Evolutionary conservation across 2,113 vertebrate genomes (phyloP), one percentile per base, ranked within the genome.

Genomic region (human (Homo sapiens)): DNA sequence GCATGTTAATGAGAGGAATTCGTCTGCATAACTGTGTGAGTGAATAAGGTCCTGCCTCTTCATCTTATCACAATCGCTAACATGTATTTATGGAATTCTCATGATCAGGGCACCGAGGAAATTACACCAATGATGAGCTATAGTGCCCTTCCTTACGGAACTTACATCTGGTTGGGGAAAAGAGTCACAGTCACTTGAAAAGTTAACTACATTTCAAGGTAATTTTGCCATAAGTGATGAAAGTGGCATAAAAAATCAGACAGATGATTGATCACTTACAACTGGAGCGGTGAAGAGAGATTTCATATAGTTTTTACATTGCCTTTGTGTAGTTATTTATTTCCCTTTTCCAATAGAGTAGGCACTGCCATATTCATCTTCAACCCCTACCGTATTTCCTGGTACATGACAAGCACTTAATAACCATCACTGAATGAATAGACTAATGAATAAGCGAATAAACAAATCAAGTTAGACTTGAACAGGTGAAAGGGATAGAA

Each of bases 301-400:
- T 64, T 95, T 92, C 68, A 61, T 85, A 66, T 88, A 97, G 81
- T 84, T 95, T 96, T 94, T 90, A 72, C 59, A 59, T 94, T 68
- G 45, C 61, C 55, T 97, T 97, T 96, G 64, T 79, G 35, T 95
- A 94, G 87, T 96, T 95, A 96, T 91, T 94, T 96, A 91, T 96
- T 94, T 96, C 50, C 64, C 50, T 14, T 96, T 95, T 96, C 82
- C 40, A 23, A 8, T 10, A 95, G 20, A 72, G 43, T 64, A 50
- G 43, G 38, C 3, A 35, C 61, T 93, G 61, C 38, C 9, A 3
- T 72, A 68, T 93, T 68, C 32, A 92, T 95, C 76, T 93, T 93
- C 32, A 79, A 7, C 45, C 23, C 30, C n/a, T 43, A 55, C 84
- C 80, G 66, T 27, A 73, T 91, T 89, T 89, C 43, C 43, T 50